Percentiles rank a stretch among this genome's conserved stretches.
Conservation (phyloP, 1,140 invertebrate species). For the Ips typographus region DNA sequence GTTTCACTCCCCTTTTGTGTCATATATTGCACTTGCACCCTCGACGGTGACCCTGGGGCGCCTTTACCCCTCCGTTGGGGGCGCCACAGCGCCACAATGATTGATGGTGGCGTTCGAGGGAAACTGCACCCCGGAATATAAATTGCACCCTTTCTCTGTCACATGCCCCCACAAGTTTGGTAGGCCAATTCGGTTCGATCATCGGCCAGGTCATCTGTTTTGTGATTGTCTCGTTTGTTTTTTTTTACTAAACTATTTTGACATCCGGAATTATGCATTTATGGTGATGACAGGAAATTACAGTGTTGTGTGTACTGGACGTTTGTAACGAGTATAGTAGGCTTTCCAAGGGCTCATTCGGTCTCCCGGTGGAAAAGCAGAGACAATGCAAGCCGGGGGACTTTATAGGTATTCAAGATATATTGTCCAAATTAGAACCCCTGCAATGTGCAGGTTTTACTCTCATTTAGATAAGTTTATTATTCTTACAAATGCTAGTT, state of each 20-base stretch:
- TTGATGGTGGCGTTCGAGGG: conserved; percentile 48
- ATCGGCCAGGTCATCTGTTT: background rate
- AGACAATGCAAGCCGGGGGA: conserved; percentile 41
- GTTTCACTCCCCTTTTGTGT: conserved; percentile 14
- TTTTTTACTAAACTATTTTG: too few species aligned
- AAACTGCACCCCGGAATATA: conserved; percentile 45
- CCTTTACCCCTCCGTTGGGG: conserved; percentile 41
- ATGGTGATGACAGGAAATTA: too few species aligned
- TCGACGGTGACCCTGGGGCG: conserved; percentile 35
- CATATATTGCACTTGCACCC: conserved; percentile 47
- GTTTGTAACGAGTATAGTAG: conserved; percentile 15
- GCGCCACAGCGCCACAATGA: conserved; percentile 46
- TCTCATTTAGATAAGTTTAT: conserved; percentile 44
- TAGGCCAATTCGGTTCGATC: conserved; percentile 8
- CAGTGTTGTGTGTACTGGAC: too few species aligned
- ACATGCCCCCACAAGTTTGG: conserved; percentile 22
- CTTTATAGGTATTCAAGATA: conserved; percentile 46
- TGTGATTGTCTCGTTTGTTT: too few species aligned
- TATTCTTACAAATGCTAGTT: conserved; percentile 34
- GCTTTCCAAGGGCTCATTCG: conserved; percentile 16
- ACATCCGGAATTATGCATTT: too few species aligned
- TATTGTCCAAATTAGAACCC: conserved; percentile 42
- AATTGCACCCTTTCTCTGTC: conserved; percentile 46
- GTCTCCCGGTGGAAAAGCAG: conserved; percentile 28
- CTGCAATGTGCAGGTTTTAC: conserved; percentile 42